Evolutionary conservation across 2,113 vertebrate genomes (phyloP).

Genomic region (Hippopotamus amphibius): DNA sequence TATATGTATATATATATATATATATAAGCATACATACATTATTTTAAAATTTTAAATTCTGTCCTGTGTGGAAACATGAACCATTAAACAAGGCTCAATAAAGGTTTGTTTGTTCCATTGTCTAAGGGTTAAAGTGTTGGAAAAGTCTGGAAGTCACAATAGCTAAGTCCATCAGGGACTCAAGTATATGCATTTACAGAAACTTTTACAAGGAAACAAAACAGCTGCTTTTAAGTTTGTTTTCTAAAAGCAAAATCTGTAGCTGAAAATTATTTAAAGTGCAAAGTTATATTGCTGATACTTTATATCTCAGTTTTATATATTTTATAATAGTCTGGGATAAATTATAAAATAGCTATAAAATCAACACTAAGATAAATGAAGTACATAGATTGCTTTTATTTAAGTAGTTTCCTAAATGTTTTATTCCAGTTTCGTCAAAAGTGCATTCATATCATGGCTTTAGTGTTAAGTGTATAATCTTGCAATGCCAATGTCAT

Average conservation of each 20-base stretch:
- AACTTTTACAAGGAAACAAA: constrained; percentile 81
- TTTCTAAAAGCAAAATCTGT: constrained; percentile 89
- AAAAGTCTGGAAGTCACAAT: constrained; percentile 83
- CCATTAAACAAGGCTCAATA: constrained; percentile 81
- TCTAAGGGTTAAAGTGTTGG: constrained; percentile 82
- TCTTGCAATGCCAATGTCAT: constrained; percentile 85
- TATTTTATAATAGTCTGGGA: constrained; percentile 91
- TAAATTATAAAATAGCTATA: constrained; percentile 87
- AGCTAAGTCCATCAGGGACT: constrained; percentile 86
- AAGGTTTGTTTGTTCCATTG: constrained; percentile 82
- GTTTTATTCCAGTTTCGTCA: constrained; percentile 83
- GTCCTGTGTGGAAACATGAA: constrained; percentile 82
- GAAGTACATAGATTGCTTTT: constrained; percentile 83
- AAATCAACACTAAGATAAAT: constrained; percentile 83
- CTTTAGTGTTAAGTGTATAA: constrained; percentile 86
- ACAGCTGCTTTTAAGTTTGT: constrained; percentile 87
- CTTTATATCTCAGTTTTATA: constrained; percentile 92
- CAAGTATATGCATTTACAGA: constrained; percentile 85
- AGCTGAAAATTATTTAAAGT: constrained; percentile 89
- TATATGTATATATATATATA: neutral
- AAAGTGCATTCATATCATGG: constrained; percentile 83
- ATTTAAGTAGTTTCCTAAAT: constrained; percentile 82
- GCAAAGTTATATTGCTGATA: constrained; percentile 88
- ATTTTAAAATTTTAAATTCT: constrained; percentile 68
- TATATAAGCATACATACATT: constrained; percentile 35